Evolutionary conservation across 2,113 vertebrate genomes (phyloP).

Genomic region (Passer domesticus): DNA sequence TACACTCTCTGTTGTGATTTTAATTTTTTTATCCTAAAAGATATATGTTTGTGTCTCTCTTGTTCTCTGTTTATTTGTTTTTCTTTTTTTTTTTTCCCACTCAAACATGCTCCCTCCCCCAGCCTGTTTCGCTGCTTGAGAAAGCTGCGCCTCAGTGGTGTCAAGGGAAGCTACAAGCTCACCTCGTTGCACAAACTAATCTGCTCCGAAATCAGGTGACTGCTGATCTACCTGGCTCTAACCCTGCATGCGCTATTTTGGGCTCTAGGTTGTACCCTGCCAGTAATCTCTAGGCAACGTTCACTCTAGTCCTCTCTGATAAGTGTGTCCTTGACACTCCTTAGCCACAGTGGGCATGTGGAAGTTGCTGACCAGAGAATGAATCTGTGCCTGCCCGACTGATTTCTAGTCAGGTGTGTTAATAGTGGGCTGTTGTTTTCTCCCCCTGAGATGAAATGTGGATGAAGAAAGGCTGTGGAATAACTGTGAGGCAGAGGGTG

Average conservation of each 20-base stretch:
- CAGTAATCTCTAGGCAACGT: slow-evolving; percentile 30
- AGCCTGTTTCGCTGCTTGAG: slow-evolving; percentile 97
- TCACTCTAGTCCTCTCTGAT: slow-evolving; percentile 34
- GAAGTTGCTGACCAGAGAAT: neutral
- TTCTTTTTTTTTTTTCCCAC: neutral
- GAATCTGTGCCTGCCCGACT: neutral
- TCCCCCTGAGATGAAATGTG: neutral
- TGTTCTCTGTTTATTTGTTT: slow-evolving; percentile 59
- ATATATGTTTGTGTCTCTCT: slow-evolving; percentile 58
- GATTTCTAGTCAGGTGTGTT: neutral
- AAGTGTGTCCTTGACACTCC: neutral
- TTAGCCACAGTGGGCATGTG: neutral
- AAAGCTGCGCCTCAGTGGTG: slow-evolving; percentile 98
- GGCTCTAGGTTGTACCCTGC: slow-evolving; percentile 35
- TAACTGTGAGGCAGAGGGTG: neutral
- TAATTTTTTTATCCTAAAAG: slow-evolving; percentile 31
- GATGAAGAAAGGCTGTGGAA: neutral
- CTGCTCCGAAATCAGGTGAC: slow-evolving; percentile 99
- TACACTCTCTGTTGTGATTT: slow-evolving; percentile 44
- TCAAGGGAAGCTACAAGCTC: slow-evolving; percentile 98
- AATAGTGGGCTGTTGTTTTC: neutral
- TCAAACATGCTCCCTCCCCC: slow-evolving; percentile 60
- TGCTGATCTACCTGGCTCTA: slow-evolving; percentile 69
- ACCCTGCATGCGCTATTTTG: slow-evolving; percentile 74
- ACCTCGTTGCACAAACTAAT: slow-evolving; percentile 98